Evolutionary conservation across 1,140 invertebrate genomes (phyloP).

Genomic region (Brachionus sp.): DNA sequence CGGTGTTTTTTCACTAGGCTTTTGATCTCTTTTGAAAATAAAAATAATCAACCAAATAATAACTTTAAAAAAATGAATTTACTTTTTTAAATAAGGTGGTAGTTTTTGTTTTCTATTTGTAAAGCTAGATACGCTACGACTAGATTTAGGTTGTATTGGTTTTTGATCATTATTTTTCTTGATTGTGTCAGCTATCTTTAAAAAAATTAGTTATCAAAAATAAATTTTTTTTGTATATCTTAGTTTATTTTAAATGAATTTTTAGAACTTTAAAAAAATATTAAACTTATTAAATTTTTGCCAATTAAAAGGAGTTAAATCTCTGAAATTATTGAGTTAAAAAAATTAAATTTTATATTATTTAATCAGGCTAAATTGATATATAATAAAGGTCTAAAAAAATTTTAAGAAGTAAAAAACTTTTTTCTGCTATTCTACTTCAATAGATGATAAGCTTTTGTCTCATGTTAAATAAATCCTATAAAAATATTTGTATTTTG

Average conservation of each 20-base stretch:
- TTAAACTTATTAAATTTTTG: neutral
- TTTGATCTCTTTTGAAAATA: neutral
- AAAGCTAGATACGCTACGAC: neutral
- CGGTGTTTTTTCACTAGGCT: neutral
- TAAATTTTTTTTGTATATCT: too few relatives aligned
- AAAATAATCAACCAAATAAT: neutral
- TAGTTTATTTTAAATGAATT: neutral
- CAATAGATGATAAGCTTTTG: too few relatives aligned
- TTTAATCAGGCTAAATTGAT: too few relatives aligned
- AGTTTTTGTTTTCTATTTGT: neutral
- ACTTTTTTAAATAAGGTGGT: constrained; percentile 29
- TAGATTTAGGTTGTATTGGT: neutral
- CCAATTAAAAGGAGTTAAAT: too few relatives aligned
- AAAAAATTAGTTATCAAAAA: neutral
- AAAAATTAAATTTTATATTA: too few relatives aligned
- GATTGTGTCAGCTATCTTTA: neutral
- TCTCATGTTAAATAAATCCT: too few relatives aligned
- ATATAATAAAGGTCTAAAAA: too few relatives aligned
- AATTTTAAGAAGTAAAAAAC: too few relatives aligned
- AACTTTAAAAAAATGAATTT: neutral
- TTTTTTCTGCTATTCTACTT: too few relatives aligned
- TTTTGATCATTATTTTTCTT: neutral
- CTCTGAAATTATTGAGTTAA: too few relatives aligned
- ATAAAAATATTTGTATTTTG: too few relatives aligned
- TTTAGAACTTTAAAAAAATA: neutral